phyloP scores from a whole-genome alignment of 2,113 vertebrate species.

The Hyaena hyaena region DNA sequence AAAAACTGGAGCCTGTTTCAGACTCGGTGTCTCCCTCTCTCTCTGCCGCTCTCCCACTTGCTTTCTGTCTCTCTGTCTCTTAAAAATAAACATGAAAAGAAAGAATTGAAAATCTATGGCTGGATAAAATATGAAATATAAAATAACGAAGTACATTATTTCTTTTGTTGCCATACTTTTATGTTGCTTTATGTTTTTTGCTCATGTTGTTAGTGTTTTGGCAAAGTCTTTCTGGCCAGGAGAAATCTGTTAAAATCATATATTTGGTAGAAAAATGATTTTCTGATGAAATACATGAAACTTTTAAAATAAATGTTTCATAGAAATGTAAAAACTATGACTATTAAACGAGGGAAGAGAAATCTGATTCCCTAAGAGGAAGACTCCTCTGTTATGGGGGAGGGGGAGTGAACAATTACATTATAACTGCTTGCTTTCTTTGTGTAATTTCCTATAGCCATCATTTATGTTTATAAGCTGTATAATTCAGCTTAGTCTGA shows the following conservation, averaged over 20 bases:
- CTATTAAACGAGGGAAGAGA: not conserved
- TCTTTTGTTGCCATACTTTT: conserved; percentile 19
- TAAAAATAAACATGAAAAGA: no score
- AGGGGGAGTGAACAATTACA: not conserved
- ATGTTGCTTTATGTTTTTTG: conserved; percentile 24
- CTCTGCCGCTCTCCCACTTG: no score
- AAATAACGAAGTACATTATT: not conserved
- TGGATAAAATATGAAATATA: not conserved
- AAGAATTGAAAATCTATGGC: not conserved
- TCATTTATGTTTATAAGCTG: not conserved
- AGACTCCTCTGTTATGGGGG: not conserved
- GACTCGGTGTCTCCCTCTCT: no score
- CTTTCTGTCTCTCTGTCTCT: no score
- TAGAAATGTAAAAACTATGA: not conserved
- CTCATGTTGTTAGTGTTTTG: not conserved
- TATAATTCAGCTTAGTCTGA: not conserved
- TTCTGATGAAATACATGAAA: conserved; percentile 55
- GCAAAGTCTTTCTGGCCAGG: not conserved
- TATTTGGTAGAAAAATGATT: conserved; percentile 31
- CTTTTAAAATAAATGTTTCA: not conserved
- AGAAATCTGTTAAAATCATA: conserved; percentile 1
- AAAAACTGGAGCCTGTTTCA: no score
- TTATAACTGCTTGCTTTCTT: not conserved
- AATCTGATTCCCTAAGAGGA: not conserved
- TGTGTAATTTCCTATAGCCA: not conserved